A percentile compares a stretch with the other conserved stretches of the same genome.
phyloP scores from a whole-genome alignment of 2,888 invertebrate species.

The Erebia palarica region DNA sequence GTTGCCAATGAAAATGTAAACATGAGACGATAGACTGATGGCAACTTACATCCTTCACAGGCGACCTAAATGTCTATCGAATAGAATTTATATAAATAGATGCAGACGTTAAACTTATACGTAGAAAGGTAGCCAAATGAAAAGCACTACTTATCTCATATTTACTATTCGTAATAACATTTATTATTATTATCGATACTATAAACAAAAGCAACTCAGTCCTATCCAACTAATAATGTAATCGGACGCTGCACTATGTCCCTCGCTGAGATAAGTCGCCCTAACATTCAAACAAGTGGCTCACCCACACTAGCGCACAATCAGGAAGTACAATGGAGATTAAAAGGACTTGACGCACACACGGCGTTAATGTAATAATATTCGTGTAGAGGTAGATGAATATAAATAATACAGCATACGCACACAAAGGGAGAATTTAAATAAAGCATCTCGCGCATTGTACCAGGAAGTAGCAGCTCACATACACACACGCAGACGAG shows the following conservation, averaged over 20 bases:
- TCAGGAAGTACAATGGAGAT: constrained; percentile 82
- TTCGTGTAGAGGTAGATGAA: constrained; percentile 70
- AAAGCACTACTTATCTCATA: constrained; percentile 5
- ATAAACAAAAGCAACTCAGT: constrained; percentile 42
- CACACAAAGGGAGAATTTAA: constrained; percentile 77
- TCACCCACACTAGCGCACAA: constrained; percentile 71
- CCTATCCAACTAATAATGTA: constrained; percentile 61
- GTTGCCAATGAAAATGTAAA: constrained; percentile 78
- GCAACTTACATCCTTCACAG: constrained; percentile 5
- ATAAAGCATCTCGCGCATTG: constrained; percentile 78
- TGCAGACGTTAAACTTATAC: background rate
- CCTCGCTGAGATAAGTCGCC: constrained; percentile 80
- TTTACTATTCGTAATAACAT: constrained; percentile 18
- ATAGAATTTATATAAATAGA: background rate
- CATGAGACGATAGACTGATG: constrained; percentile 46
- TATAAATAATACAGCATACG: constrained; percentile 77
- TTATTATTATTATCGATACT: constrained; percentile 52
- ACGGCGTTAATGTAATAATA: constrained; percentile 75
- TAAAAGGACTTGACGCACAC: constrained; percentile 76
- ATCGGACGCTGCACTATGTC: constrained; percentile 81
- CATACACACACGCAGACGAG: constrained; percentile 67
- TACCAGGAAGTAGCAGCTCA: constrained; percentile 81
- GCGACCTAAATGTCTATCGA: background rate
- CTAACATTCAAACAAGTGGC: constrained; percentile 82
- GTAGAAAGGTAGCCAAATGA: background rate